phyloP scores from a whole-genome alignment of 2,113 vertebrate genomes.

The Eira barbara region DNA sequence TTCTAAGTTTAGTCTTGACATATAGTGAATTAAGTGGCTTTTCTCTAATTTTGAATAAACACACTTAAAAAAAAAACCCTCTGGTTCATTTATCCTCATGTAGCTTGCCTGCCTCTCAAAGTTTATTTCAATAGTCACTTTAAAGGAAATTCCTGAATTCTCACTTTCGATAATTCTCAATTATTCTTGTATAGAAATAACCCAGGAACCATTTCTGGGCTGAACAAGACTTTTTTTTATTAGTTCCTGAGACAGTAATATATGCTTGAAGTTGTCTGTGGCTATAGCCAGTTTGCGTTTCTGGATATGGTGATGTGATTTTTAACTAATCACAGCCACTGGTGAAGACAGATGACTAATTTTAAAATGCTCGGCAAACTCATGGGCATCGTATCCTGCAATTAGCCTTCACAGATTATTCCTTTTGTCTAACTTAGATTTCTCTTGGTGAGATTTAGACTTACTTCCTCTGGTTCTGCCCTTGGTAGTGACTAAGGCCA shows the following conservation, averaged over 20 bases:
- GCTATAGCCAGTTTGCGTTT: background rate
- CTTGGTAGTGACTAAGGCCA: background rate
- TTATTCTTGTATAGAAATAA: slow-evolving; percentile 14
- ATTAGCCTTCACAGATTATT: background rate
- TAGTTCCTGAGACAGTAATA: background rate
- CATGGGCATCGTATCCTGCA: background rate
- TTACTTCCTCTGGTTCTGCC: background rate
- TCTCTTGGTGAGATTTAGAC: background rate
- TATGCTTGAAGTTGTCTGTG: background rate
- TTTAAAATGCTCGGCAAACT: slow-evolving; percentile 24
- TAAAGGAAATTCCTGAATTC: slow-evolving; percentile 35
- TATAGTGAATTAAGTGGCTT: slow-evolving; percentile 53
- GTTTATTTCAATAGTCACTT: slow-evolving; percentile 40
- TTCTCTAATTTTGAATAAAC: slow-evolving; percentile 52
- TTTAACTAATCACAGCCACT: slow-evolving; percentile 50
- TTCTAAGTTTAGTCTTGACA: background rate
- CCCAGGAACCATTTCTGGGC: background rate
- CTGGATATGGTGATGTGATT: slow-evolving; percentile 12
- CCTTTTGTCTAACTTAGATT: slow-evolving; percentile 37
- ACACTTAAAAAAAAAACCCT: background rate
- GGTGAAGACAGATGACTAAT: slow-evolving; percentile 1
- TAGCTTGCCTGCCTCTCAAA: slow-evolving; percentile 12
- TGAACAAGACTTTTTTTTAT: background rate
- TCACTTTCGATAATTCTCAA: background rate
- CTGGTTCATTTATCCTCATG: slow-evolving; percentile 36